Percentiles rank a stretch among this genome's conserved stretches.
Evolutionary conservation across 1,140 invertebrate species (phyloP).

Genomic region (Hirudo medicinalis): DNA sequence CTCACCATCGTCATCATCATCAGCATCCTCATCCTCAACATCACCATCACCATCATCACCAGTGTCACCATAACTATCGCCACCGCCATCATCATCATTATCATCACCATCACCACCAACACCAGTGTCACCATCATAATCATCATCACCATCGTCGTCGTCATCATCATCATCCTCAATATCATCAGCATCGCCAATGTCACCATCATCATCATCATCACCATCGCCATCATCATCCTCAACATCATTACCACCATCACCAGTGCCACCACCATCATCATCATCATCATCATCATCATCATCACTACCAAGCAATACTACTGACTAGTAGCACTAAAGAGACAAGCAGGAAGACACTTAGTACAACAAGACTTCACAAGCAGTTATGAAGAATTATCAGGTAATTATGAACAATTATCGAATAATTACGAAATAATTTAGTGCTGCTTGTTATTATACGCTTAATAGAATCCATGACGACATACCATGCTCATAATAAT

Average conservation of each 20-base stretch:
- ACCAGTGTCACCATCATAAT: neutral
- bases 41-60: constrained; percentile 9
- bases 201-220: constrained; percentile 7
- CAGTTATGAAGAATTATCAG: too few species aligned
- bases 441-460: too few species aligned
- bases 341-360: too few species aligned
- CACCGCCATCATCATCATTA: constrained; percentile 5
- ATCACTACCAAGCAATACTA: neutral
- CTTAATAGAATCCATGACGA: too few species aligned
- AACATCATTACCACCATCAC: neutral
- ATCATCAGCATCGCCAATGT: neutral
- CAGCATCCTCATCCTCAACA: too few species aligned
- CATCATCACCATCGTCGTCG: neutral
- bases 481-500: too few species aligned
- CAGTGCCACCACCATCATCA: neutral
- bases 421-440: too few species aligned
- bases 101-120: too few species aligned
- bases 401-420: too few species aligned
- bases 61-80: neutral
- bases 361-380: too few species aligned
- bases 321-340: too few species aligned
- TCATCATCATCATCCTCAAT: neutral
- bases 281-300: constrained; percentile 8
- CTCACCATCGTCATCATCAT: neutral
- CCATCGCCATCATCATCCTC: neutral